Evolutionary conservation across 2,888 invertebrate species (phyloP), one percentile per base, ranked within the genome.

Genomic region (Polydrusus tereticollis): DNA sequence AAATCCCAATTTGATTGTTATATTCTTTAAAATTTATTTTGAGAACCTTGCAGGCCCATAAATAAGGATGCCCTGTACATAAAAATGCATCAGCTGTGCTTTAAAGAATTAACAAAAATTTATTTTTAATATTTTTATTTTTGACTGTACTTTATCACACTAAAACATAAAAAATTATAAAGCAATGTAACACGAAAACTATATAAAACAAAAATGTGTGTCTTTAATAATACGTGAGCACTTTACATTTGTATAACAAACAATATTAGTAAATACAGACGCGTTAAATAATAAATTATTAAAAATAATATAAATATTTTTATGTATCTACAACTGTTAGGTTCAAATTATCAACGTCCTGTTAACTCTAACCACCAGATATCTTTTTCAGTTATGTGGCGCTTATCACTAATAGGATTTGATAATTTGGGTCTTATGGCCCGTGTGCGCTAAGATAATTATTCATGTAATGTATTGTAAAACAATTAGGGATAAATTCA

Each of bases 151-250:
- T 68, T 63, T 47, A 67, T 67, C 68, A 67, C 68, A 52, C 72
- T 72, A 72, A n/a, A 72, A 72, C 62, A 66, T 63, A 47, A 68
- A 62, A 72, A 63, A 68, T 57, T 57, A 65, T 65, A 21, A 70
- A 58, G 47, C 50, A 58, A 43, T 57, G 43, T 45, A 45, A 14
- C 66, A 45, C 58, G 45, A 23, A 66, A 66, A 66, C 57, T 58
- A 66, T 66, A 66, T 58, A 45, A 58, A 66, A 58, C 20, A 47
- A 47, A 47, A 66, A 43, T n/a, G 43, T 18, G 20, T 12, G n/a
- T 20, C 14, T 33, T 45, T 45, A 41, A 65, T 29, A 55, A 65
- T 59, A 59, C 50, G 33, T 36, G 36, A 45, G 50, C 38, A 45
- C 21, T 3, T 29, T 62, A 69, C 38, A 62, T 69, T 69, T 69